Evolutionary conservation across 2,113 vertebrate species (phyloP), one percentile per base, ranked within the genome.

Genomic region (Rhea pennata): DNA sequence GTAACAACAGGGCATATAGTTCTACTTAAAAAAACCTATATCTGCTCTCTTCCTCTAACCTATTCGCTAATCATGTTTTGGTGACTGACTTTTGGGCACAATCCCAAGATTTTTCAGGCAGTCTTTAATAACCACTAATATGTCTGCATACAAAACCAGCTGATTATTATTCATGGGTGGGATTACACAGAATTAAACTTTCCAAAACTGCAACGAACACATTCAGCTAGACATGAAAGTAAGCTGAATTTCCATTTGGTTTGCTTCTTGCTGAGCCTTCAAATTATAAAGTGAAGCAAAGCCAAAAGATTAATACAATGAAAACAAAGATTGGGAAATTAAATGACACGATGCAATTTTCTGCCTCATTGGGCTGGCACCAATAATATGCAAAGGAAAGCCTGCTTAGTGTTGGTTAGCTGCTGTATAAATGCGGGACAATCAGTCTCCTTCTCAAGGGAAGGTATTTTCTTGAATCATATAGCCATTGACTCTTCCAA

Each of bases 311-410:
- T 99, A 99, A 99, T 99, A 98, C 98, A 99, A 98, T 98, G 98
- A 99, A 99, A 99, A 99, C 98, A 99, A 99, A 99, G 98, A 99
- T 98, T 98, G 98, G 98, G 98, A 98, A 99, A 99, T 99, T 98
- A 99, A 99, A 99, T 98, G 99, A 99, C 98, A 99, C 97, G 98
- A 99, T 98, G 98, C 98, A 99, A 99, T 99, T 99, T 99, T 99
- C 99, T 98, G 98, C 98, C 98, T 99, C 98, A 98, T 98, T 98
- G 98, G 97, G 97, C 98, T 98, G 98, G 97, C 98, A 98, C 98
- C 98, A 98, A 98, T 98, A 98, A 97, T 97, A 98, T 98, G 97
- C 98, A 98, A 97, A 98, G 97, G 97, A 95, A 98, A 98, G 98
- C 96, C 97, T 97, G 97, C 97, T 97, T 98, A 97, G 97, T 95